phyloP scores from a whole-genome alignment of 1,140 invertebrate species.

The Bombus pascuorum region DNA sequence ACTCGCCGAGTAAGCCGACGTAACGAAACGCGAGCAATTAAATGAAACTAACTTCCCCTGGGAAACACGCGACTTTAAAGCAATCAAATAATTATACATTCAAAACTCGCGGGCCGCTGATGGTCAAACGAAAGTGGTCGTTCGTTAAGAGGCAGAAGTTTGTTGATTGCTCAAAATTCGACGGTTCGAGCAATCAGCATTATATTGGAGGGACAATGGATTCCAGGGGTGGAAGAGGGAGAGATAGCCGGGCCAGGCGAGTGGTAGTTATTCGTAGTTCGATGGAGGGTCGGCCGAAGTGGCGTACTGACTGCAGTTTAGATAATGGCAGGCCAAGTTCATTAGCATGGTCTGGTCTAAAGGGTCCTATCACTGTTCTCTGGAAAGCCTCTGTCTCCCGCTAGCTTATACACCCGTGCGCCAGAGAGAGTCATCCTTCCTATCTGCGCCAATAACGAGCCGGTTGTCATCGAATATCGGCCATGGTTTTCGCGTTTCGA shows the following conservation, averaged over 20 bases:
- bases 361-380: slow-evolving; percentile 62
- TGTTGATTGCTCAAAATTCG: slow-evolving; percentile 50
- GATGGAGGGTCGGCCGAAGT: slow-evolving; percentile 67
- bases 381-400: slow-evolving; percentile 37
- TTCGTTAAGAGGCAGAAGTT: slow-evolving; percentile 47
- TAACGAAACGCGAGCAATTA: slow-evolving; percentile 11
- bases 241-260: slow-evolving; percentile 32
- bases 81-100: slow-evolving; percentile 35
- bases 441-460: slow-evolving; percentile 52
- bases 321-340: slow-evolving; percentile 76
- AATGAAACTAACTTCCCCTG: background rate
- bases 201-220: slow-evolving; percentile 63
- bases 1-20: background rate
- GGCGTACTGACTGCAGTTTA: slow-evolving; percentile 73
- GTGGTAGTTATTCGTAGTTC: slow-evolving; percentile 71
- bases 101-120: slow-evolving; percentile 3
- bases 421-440: slow-evolving; percentile 15
- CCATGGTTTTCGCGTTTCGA: background rate
- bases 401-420: slow-evolving; percentile 27
- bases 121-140: slow-evolving; percentile 44
- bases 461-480: slow-evolving; percentile 30
- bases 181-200: slow-evolving; percentile 68
- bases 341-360: slow-evolving; percentile 73
- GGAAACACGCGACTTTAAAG: background rate
- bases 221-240: slow-evolving; percentile 18